phyloP scores from a whole-genome alignment of 2,113 vertebrate species.

The Ophthalmotilapia sp. region DNA sequence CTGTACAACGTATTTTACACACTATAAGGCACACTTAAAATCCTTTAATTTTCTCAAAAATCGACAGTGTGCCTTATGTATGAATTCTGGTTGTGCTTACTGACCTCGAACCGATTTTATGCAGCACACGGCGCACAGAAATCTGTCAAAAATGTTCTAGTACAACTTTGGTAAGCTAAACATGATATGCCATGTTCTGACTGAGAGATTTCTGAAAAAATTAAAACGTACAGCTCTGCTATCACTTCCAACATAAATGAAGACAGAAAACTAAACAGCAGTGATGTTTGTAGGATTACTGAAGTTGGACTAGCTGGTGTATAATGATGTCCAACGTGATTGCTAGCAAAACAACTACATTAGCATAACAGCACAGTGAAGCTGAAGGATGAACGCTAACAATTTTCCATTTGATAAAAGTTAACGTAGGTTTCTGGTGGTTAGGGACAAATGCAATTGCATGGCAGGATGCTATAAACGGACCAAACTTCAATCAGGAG shows the following conservation, averaged over 20 bases:
- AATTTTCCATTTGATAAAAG: neutral
- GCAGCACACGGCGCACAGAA: fast-evolving
- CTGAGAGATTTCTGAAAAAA: neutral
- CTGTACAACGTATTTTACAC: neutral
- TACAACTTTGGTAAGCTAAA: neutral
- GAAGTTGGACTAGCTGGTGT: neutral
- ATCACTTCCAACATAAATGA: neutral
- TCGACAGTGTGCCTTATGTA: neutral
- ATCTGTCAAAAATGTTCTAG: neutral
- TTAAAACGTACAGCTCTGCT: neutral
- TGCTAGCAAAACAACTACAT: neutral
- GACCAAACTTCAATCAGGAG: neutral
- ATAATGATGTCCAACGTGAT: neutral
- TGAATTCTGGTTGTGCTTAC: neutral
- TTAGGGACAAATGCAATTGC: neutral
- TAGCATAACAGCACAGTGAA: neutral
- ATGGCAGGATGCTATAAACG: neutral
- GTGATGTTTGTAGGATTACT: neutral
- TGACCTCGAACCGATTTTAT: neutral
- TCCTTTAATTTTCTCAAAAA: neutral
- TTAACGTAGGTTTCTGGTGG: neutral
- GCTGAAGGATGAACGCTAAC: neutral
- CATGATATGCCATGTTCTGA: neutral
- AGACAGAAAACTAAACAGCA: neutral
- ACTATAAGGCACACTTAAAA: neutral